Conservation (phyloP, 2,113 vertebrate genomes). For the Silurus asotus region DNA sequence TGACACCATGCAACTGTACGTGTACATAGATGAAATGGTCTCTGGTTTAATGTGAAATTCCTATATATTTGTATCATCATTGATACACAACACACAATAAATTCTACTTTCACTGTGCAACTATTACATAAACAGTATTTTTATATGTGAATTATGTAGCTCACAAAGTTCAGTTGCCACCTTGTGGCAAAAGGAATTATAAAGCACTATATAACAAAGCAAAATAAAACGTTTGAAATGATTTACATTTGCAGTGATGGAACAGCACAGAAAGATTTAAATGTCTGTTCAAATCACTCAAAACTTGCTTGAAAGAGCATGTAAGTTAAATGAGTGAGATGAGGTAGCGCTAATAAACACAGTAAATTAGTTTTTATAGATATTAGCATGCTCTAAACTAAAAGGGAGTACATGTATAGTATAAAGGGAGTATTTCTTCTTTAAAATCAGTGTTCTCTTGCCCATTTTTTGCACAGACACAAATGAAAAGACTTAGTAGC, state of each 20-base stretch:
- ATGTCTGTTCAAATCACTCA: neutral
- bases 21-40: neutral
- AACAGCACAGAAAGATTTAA: neutral
- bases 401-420: no score
- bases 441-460: neutral
- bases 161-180: constrained; percentile 12
- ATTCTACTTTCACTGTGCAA: neutral
- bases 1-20: neutral
- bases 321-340: neutral
- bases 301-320: neutral
- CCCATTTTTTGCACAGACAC: neutral
- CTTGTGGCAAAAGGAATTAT: constrained; percentile 1
- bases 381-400: neutral
- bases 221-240: neutral
- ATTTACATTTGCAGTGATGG: neutral
- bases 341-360: neutral
- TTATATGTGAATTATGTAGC: neutral
- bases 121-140: neutral
- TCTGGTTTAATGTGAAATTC: neutral
- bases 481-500: neutral
- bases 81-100: neutral
- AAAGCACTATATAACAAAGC: neutral
- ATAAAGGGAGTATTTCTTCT: neutral
- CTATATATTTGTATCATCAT: neutral
- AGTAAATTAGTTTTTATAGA: neutral